Conservation (phyloP, 2,888 invertebrate species). For the Mesoligia furuncula region DNA sequence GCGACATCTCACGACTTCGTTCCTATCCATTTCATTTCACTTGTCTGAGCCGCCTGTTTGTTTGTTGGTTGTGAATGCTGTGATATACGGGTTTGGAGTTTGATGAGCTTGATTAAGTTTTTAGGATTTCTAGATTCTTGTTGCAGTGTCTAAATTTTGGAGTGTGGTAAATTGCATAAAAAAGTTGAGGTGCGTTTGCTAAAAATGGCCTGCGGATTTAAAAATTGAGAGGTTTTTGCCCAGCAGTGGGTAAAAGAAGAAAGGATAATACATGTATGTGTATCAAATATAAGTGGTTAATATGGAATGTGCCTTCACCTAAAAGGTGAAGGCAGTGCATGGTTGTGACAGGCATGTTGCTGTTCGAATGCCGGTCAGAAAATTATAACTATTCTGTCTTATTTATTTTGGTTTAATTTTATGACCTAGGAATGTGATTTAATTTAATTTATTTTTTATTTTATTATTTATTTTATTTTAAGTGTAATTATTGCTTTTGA, state of each 20-base stretch:
- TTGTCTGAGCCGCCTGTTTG: conserved; percentile 81
- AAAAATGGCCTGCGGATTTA: not conserved
- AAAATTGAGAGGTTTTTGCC: not conserved
- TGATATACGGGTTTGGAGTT: conserved; percentile 64
- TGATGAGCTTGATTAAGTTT: not conserved
- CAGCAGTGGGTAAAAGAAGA: not conserved
- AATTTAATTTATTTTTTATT: too few relatives aligned
- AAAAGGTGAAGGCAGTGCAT: too few relatives aligned
- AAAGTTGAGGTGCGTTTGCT: not conserved
- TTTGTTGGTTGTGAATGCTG: conserved; percentile 63
- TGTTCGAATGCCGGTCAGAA: too few relatives aligned
- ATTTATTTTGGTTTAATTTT: too few relatives aligned
- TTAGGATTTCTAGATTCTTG: not conserved
- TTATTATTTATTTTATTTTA: too few relatives aligned
- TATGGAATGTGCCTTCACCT: not conserved
- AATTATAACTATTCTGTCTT: too few relatives aligned
- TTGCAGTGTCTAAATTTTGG: not conserved
- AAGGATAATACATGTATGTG: not conserved
- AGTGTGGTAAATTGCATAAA: not conserved
- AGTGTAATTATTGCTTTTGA: too few relatives aligned
- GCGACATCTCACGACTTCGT: conserved; percentile 81
- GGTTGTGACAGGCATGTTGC: too few relatives aligned
- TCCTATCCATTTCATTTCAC: conserved; percentile 87
- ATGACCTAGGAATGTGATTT: too few relatives aligned
- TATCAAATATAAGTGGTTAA: too few relatives aligned